These are phyloP conservation scores for Periophthalmus magnuspinnatus DNA, from an alignment of 2,797 vertebrate species.

Conservation along the genomic window DNA sequence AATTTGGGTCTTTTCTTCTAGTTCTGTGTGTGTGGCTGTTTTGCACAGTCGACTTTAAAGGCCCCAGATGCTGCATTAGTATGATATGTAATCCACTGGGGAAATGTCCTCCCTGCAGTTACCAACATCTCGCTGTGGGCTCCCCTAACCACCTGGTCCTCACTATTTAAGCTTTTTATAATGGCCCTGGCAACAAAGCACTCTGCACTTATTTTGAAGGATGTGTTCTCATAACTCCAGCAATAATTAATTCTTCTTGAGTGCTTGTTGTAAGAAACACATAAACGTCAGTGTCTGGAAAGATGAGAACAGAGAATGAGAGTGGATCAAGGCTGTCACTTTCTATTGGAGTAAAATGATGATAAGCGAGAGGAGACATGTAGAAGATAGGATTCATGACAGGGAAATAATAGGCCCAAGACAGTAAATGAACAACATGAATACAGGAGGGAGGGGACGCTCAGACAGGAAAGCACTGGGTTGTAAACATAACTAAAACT, in stretches of 20 bases:
- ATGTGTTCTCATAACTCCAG: constrained; percentile 5
- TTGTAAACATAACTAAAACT: constrained; percentile 10
- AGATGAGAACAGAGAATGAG: constrained; percentile 26
- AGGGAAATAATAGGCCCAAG: constrained; percentile 39
- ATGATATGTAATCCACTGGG: constrained; percentile 62
- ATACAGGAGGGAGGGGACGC: constrained; percentile 1
- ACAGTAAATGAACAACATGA: constrained; percentile 23
- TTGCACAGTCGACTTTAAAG: constrained; percentile 27
- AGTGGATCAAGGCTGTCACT: constrained; percentile 42
- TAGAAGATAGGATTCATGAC: constrained; percentile 33
- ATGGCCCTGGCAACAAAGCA: constrained; percentile 52
- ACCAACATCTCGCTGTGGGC: constrained; percentile 41
- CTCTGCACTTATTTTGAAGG: constrained; percentile 1
- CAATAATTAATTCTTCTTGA: constrained; percentile 4
- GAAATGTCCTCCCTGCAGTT: constrained; percentile 47
- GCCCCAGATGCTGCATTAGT: constrained; percentile 64
- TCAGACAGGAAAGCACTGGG: not conserved
- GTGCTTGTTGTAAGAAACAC: constrained; percentile 28
- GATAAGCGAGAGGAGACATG: constrained; percentile 36
- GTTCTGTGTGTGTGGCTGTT: not conserved
- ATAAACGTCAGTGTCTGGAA: constrained; percentile 32
- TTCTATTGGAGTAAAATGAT: constrained; percentile 41
- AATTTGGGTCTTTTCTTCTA: not conserved
- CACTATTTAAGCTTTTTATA: constrained; percentile 56
- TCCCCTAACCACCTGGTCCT: constrained; percentile 65